Base-by-base conservation (phyloP, 2,113 vertebrate genomes). In the Mormoops blainvillei region DNA sequence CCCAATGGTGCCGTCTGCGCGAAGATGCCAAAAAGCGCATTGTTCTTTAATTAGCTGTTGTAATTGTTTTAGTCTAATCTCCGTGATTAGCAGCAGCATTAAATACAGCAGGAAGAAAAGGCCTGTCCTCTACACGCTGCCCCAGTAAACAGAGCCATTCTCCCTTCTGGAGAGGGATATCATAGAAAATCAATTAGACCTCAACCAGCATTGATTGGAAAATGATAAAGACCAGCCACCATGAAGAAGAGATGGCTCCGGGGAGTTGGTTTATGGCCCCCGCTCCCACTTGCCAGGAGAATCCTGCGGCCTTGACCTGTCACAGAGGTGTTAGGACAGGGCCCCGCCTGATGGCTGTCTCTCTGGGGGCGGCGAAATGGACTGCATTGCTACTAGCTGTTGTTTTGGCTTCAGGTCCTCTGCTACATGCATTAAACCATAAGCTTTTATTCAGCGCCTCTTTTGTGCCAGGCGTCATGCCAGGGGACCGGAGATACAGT, bases 21-120 rank as follows among this genome's bases (percentile, higher is more conserved):
- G 96, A 98, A 98, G 98, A 98, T 99, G 98, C 98, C 99, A 98
- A 98, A 99, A 98, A 97, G 97, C 93, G 85, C 98, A 98, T 98
- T 98, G 98, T 98, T 98, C 98, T 98, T 99, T 99, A 99, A 99
- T 99, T 99, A 99, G 98, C 98, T 97, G 97, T 98, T 98, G 98
- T 98, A 99, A 99, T 98, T 98, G 98, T 99, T 99, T 98, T 98
- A 98, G 98, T 98, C 98, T 99, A 98, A 99, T 99, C 98, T 98
- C 98, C 92, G 22, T 98, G 98, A 99, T 99, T 99, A 99, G 98
- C 98, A 98, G 98, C 98, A 98, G 97, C 98, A 98, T 99, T 99
- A 99, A 99, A 98, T 98, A 99, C 98, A 98, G 98, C 98, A 98
- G 96, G 97, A 98, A 98, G 98, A 98, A 98, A 97, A 98, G 98